These are phyloP conservation scores for Pterocles burchelli DNA, from an alignment of 2,113 vertebrate species.

Conservation along the genomic window DNA sequence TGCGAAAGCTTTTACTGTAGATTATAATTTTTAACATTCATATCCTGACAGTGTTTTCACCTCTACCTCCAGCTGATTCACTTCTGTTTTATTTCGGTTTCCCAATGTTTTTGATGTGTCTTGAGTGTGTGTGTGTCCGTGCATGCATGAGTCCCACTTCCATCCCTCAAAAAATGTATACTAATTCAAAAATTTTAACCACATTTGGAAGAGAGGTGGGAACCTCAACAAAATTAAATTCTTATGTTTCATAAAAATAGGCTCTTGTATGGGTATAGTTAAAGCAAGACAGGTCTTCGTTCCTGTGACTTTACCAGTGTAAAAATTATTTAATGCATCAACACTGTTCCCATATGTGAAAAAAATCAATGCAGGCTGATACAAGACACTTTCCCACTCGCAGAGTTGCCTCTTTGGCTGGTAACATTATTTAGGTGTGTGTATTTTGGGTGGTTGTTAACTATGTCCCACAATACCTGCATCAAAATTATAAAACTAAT, in stretches of 20 bases:
- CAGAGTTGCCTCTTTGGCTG: neutral
- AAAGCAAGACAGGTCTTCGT: neutral
- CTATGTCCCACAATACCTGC: neutral
- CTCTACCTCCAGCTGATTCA: neutral
- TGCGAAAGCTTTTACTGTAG: neutral
- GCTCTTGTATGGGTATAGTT: neutral
- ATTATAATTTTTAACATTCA: neutral
- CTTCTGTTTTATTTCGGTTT: neutral
- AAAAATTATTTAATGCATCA: neutral
- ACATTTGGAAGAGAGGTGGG: neutral
- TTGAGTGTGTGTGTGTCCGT: neutral
- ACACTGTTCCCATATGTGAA: neutral
- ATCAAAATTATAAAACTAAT: neutral
- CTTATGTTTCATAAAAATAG: neutral
- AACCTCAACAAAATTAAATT: neutral
- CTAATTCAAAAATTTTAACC: neutral
- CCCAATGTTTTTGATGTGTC: neutral
- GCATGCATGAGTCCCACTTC: neutral
- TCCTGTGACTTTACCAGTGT: neutral
- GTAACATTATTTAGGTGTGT: neutral
- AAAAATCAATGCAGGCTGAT: neutral
- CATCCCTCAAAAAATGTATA: neutral
- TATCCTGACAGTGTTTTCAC: neutral
- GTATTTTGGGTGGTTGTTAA: neutral
- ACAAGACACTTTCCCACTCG: neutral